A percentile compares a stretch with the other conserved stretches of the same genome.
Evolutionary conservation across 2,797 vertebrate species (phyloP).

Genomic region (Mus spretus): DNA sequence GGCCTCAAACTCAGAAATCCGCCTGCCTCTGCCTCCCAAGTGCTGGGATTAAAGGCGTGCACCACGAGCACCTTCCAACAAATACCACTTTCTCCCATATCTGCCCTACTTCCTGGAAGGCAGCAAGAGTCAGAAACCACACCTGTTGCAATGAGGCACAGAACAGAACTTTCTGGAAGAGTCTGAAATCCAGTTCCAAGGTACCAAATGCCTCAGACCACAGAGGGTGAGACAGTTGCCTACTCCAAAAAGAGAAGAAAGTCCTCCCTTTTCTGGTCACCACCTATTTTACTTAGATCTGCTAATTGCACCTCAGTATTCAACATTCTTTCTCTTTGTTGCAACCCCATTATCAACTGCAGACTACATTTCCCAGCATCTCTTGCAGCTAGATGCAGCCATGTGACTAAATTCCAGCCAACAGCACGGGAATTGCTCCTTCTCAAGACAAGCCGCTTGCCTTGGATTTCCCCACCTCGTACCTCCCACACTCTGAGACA

Average conservation of each 20-base stretch:
- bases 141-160: not conserved
- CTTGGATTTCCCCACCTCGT: slow-evolving; percentile 36
- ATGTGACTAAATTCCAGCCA: not conserved
- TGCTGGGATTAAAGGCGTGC: no score
- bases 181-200: not conserved
- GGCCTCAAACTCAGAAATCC: no score
- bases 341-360: not conserved
- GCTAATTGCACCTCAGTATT: not conserved
- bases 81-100: not conserved
- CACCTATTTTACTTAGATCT: slow-evolving; percentile 39
- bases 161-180: not conserved
- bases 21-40: no score
- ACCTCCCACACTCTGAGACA: slow-evolving; percentile 2
- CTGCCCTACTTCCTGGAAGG: not conserved
- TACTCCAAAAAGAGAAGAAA: not conserved
- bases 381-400: not conserved
- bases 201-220: not conserved
- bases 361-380: slow-evolving; percentile 75
- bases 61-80: not conserved
- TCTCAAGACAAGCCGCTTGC: slow-evolving; percentile 9
- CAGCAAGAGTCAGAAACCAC: not conserved
- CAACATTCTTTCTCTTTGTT: slow-evolving; percentile 11
- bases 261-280: not conserved
- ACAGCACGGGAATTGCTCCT: not conserved
- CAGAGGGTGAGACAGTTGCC: not conserved